Conservation (phyloP, 2,113 vertebrate species). For the Nymphicus hollandicus region DNA sequence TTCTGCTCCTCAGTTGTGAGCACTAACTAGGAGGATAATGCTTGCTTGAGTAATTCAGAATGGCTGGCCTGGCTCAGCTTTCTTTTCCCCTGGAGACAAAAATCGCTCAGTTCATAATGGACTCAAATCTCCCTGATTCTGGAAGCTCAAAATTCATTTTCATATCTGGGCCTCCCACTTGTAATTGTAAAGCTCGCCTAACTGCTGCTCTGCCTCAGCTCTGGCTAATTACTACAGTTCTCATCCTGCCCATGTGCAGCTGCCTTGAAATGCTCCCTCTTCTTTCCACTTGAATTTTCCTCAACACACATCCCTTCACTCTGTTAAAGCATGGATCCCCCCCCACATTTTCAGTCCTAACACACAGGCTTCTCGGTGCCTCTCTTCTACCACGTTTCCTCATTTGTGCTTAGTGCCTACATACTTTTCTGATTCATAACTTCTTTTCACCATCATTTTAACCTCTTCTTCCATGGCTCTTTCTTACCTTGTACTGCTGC, state of each 20-base stretch:
- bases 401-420: neutral
- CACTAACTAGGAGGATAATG: constrained; percentile 18
- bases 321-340: neutral
- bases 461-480: neutral
- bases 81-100: neutral
- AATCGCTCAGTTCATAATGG: constrained; percentile 49
- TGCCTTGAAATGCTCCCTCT: constrained; percentile 41
- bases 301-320: neutral
- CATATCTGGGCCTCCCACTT: constrained; percentile 59
- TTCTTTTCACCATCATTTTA: neutral
- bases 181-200: constrained; percentile 40
- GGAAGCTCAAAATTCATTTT: constrained; percentile 59
- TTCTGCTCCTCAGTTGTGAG: neutral
- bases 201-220: constrained; percentile 52
- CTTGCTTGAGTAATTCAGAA: constrained; percentile 18
- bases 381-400: neutral
- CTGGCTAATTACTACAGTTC: constrained; percentile 39
- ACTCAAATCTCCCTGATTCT: constrained; percentile 48
- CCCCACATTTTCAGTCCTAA: neutral
- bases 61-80: constrained; percentile 21
- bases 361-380: neutral
- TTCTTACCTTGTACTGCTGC: neutral
- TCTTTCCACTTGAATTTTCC: constrained; percentile 44
- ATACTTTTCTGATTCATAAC: neutral
- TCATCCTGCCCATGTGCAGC: constrained; percentile 36